Evolutionary conservation across 2,113 vertebrate species (phyloP).

Genomic region (Peucedramus taeniatus): DNA sequence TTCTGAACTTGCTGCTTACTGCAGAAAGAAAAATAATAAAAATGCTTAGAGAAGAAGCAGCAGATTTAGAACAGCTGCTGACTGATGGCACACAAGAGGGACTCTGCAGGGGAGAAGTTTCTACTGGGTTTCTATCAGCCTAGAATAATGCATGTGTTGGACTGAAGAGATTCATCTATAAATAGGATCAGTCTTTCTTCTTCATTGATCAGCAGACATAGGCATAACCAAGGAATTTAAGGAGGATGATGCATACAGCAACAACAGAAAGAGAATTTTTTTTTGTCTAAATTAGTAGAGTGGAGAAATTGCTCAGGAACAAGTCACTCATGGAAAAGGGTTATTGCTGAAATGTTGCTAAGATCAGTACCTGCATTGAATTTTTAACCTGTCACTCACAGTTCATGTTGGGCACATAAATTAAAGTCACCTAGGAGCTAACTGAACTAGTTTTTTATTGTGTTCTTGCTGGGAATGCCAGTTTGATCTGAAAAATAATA

Average conservation of each 20-base stretch:
- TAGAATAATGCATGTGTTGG: conserved; percentile 9
- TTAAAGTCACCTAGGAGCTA: not conserved
- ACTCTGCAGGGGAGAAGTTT: not conserved
- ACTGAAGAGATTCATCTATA: not conserved
- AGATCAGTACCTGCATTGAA: not conserved
- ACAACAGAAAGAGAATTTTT: not conserved
- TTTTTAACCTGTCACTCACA: not conserved
- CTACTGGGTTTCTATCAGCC: not conserved
- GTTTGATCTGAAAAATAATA: not conserved
- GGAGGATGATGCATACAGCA: not conserved
- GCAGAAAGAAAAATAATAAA: not conserved
- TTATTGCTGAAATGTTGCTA: not conserved
- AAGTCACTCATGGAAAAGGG: not conserved
- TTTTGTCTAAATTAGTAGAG: not conserved
- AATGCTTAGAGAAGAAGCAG: not conserved
- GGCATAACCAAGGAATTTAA: not conserved
- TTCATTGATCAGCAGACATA: not conserved
- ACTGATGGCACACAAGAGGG: not conserved
- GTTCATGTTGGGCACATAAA: not conserved
- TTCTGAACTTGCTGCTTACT: not conserved
- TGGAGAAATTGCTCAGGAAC: not conserved
- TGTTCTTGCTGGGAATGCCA: not conserved
- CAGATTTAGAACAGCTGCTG: not conserved
- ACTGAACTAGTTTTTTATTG: not conserved
- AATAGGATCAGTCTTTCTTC: not conserved